phyloP scores from a whole-genome alignment of 2,888 invertebrate species.

The Idaea straminata region DNA sequence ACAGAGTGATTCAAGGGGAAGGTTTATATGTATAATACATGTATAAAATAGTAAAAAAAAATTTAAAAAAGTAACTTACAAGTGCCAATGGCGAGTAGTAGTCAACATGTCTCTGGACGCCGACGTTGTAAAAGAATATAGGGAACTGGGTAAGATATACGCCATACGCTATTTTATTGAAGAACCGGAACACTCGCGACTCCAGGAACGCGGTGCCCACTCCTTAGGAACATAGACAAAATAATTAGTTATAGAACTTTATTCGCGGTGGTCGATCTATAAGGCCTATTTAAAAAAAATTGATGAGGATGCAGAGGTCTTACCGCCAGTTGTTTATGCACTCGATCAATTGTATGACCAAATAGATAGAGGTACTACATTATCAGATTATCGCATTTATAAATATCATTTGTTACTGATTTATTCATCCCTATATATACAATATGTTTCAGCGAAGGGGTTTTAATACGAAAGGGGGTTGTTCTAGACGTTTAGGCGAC shows the following conservation, averaged over 20 bases:
- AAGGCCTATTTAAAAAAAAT: conserved; percentile 1
- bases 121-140: conserved; percentile 83
- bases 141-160: conserved; percentile 83
- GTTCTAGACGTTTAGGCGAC: too few relatives aligned
- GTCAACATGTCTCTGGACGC: conserved; percentile 70
- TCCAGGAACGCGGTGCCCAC: conserved; percentile 70
- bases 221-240: conserved; percentile 25
- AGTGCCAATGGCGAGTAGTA: conserved; percentile 72
- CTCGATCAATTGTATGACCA: too few relatives aligned
- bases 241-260: not conserved
- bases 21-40: too few relatives aligned
- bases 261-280: not conserved
- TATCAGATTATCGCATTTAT: too few relatives aligned
- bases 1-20: too few relatives aligned
- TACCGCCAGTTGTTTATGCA: too few relatives aligned
- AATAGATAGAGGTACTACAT: too few relatives aligned
- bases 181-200: conserved; percentile 76
- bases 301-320: not conserved
- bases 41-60: too few relatives aligned
- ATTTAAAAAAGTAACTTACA: conserved; percentile 55
- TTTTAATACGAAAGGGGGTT: too few relatives aligned
- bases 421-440: too few relatives aligned
- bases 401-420: too few relatives aligned
- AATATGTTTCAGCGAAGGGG: too few relatives aligned
- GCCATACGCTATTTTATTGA: conserved; percentile 81